Conservation (phyloP, 2,797 vertebrate species). For the Perodicticus potto region DNA sequence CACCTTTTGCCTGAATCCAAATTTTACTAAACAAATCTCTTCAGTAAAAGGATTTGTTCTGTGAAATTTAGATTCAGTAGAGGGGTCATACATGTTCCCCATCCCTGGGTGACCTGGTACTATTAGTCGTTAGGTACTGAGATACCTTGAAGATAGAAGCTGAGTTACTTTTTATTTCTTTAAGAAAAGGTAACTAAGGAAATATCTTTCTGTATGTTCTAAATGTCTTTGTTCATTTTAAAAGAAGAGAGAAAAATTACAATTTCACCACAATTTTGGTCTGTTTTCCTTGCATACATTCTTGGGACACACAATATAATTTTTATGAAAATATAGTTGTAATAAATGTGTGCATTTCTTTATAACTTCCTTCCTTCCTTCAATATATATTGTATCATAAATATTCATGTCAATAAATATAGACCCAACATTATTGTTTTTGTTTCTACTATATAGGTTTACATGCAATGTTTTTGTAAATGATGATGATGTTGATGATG, state of each 20-base stretch:
- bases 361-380: neutral
- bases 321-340: conserved; percentile 44
- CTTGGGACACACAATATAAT: neutral
- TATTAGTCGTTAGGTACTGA: conserved; percentile 17
- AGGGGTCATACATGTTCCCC: neutral
- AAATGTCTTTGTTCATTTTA: conserved; percentile 53
- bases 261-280: conserved; percentile 59
- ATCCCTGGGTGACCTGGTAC: neutral
- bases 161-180: conserved; percentile 6
- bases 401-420: conserved; percentile 21
- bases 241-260: conserved; percentile 49
- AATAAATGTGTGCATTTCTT: neutral
- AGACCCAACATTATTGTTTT: conserved; percentile 34
- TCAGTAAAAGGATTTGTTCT: neutral
- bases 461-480: neutral
- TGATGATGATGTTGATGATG: neutral
- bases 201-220: neutral
- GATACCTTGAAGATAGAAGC: conserved; percentile 21
- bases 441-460: neutral
- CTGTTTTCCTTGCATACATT: conserved; percentile 38
- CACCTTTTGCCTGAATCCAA: neutral
- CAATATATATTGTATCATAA: conserved; percentile 2
- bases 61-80: neutral
- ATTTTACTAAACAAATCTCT: neutral
- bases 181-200: conserved; percentile 54